Conservation (phyloP, 2,113 vertebrate genomes). For the Antennarius striatus region DNA sequence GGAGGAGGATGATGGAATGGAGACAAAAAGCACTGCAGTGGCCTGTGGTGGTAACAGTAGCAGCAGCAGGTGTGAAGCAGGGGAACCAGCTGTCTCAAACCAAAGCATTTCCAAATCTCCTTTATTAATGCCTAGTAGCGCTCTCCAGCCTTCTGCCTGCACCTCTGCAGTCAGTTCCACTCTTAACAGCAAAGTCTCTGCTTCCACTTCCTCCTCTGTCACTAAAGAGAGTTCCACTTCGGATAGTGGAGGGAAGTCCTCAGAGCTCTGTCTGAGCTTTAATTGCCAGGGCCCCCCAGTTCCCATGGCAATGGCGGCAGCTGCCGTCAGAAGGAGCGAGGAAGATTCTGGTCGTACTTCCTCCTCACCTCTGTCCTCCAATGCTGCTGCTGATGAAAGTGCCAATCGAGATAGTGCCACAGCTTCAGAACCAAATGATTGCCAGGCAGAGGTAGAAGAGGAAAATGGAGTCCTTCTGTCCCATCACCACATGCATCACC, state of each 20-base stretch:
- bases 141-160: slow-evolving; percentile 93
- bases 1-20: slow-evolving; percentile 87
- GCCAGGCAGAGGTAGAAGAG: slow-evolving; percentile 90
- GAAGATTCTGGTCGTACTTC: slow-evolving; percentile 82
- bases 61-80: slow-evolving; percentile 83
- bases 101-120: slow-evolving; percentile 99
- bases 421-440: slow-evolving; percentile 99
- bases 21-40: slow-evolving; percentile 81
- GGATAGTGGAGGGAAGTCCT: slow-evolving; percentile 91
- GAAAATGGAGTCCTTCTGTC: slow-evolving; percentile 84
- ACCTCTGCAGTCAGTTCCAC: slow-evolving; percentile 82
- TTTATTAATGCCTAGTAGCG: slow-evolving; percentile 98
- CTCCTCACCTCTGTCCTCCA: slow-evolving; percentile 77
- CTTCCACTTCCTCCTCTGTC: slow-evolving; percentile 91
- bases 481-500: slow-evolving; percentile 82
- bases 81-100: slow-evolving; percentile 99
- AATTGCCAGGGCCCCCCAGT: slow-evolving; percentile 90
- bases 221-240: slow-evolving; percentile 86
- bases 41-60: slow-evolving; percentile 85
- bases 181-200: slow-evolving; percentile 85
- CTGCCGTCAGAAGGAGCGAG: slow-evolving; percentile 87
- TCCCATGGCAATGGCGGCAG: slow-evolving; percentile 82
- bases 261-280: slow-evolving; percentile 93
- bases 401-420: slow-evolving; percentile 99
- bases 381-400: slow-evolving; percentile 91